phyloP scores from a whole-genome alignment of 2,113 vertebrate genomes.

The Siniperca chuatsi region DNA sequence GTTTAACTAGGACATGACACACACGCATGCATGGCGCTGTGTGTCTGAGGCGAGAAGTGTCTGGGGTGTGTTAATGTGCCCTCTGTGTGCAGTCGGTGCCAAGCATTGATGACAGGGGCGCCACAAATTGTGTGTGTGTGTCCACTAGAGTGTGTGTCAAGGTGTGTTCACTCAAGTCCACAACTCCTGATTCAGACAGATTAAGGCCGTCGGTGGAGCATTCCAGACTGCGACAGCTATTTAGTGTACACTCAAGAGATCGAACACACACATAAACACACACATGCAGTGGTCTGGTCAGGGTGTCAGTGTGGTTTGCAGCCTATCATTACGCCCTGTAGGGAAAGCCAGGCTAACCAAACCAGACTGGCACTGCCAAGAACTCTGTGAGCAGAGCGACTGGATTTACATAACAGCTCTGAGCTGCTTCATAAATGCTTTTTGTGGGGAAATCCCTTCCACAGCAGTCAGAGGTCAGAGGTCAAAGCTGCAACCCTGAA shows the following conservation, averaged over 20 bases:
- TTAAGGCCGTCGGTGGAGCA: constrained; percentile 42
- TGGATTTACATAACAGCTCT: constrained; percentile 62
- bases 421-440: constrained; percentile 41
- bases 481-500: constrained; percentile 1
- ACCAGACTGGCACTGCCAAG: constrained; percentile 70
- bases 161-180: constrained; percentile 54
- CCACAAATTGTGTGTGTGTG: constrained; percentile 50
- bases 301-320: constrained; percentile 76
- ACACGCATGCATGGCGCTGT: constrained; percentile 23
- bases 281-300: constrained; percentile 57
- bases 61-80: constrained; percentile 73
- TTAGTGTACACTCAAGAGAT: constrained; percentile 26
- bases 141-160: constrained; percentile 31
- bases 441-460: constrained; percentile 53
- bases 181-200: constrained; percentile 59
- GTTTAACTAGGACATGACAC: constrained; percentile 49
- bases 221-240: constrained; percentile 55
- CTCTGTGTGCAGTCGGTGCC: constrained; percentile 64
- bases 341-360: constrained; percentile 68
- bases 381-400: constrained; percentile 31
- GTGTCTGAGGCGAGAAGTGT: constrained; percentile 67
- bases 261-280: constrained; percentile 31
- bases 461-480: constrained; percentile 19
- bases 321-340: constrained; percentile 74
- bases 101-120: constrained; percentile 71